phyloP scores from a whole-genome alignment of 2,113 vertebrate genomes.

The Struthidea cinerea region DNA sequence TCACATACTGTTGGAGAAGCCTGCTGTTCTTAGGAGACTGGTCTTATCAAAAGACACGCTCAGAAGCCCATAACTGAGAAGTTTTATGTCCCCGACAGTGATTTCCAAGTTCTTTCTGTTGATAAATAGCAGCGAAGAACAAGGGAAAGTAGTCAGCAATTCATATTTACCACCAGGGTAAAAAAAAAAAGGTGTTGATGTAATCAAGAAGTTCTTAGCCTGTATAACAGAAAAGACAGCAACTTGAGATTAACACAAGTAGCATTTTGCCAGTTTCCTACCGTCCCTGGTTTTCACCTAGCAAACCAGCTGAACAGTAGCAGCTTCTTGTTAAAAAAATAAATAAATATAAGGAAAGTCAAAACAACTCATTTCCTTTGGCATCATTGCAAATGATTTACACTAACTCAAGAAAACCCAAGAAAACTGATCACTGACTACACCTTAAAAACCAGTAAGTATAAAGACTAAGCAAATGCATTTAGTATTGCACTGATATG shows the following conservation, averaged over 20 bases:
- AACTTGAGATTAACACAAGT: slow-evolving; percentile 41
- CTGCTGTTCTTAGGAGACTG: not conserved
- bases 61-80: not conserved
- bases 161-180: slow-evolving; percentile 59
- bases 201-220: slow-evolving; percentile 23
- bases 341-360: slow-evolving; percentile 60
- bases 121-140: slow-evolving; percentile 59
- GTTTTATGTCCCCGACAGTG: not conserved
- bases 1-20: not conserved
- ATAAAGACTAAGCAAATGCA: slow-evolving; percentile 41
- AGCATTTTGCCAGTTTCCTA: slow-evolving; percentile 24
- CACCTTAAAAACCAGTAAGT: slow-evolving; percentile 41
- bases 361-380: slow-evolving; percentile 76
- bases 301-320: slow-evolving; percentile 48
- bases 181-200: not conserved
- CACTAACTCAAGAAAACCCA: slow-evolving; percentile 55
- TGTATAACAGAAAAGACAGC: slow-evolving; percentile 45
- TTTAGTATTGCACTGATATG: slow-evolving; percentile 63
- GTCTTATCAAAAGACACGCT: not conserved
- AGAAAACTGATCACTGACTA: slow-evolving; percentile 44
- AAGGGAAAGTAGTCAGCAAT: slow-evolving; percentile 41
- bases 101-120: slow-evolving; percentile 38
- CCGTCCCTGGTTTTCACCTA: not conserved
- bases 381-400: slow-evolving; percentile 72
- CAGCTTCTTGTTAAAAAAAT: slow-evolving; percentile 36